Conservation (phyloP, 2,797 vertebrate genomes). For the Eulemur albifrons region DNA sequence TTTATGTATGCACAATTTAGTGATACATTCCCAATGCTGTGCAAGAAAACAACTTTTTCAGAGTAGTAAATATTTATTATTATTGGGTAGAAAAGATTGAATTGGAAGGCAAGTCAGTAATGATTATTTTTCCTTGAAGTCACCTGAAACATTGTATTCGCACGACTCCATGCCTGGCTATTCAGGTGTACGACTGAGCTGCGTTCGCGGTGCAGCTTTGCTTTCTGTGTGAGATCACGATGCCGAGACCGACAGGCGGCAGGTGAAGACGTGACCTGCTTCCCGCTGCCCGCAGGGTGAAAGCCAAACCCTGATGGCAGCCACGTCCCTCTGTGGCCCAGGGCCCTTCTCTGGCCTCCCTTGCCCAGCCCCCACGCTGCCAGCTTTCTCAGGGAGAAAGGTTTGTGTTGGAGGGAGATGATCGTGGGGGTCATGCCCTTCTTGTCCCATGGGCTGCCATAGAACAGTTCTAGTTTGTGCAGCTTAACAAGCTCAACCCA, state of each 20-base stretch:
- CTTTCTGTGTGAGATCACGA: rapidly evolving
- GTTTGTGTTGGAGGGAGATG: neutral
- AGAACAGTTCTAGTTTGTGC: neutral
- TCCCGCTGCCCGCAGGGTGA: neutral
- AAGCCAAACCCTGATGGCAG: neutral
- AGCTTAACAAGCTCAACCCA: neutral
- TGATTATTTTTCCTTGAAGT: neutral
- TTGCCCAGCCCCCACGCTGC: neutral
- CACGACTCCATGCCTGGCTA: neutral
- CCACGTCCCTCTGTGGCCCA: neutral
- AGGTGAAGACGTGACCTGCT: rapidly evolving
- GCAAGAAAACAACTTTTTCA: neutral
- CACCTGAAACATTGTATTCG: neutral
- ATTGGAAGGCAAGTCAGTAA: neutral
- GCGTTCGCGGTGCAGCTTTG: neutral
- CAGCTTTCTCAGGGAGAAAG: neutral
- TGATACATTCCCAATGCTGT: neutral
- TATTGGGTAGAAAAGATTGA: neutral
- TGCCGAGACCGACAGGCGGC: neutral
- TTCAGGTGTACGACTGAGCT: rapidly evolving
- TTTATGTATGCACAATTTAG: neutral
- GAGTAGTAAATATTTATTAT: neutral
- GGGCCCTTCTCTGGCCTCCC: neutral
- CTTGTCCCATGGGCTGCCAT: neutral
- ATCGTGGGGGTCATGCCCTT: neutral